Conservation (phyloP, 2,888 invertebrate species). For the Stegophylla sp. region DNA sequence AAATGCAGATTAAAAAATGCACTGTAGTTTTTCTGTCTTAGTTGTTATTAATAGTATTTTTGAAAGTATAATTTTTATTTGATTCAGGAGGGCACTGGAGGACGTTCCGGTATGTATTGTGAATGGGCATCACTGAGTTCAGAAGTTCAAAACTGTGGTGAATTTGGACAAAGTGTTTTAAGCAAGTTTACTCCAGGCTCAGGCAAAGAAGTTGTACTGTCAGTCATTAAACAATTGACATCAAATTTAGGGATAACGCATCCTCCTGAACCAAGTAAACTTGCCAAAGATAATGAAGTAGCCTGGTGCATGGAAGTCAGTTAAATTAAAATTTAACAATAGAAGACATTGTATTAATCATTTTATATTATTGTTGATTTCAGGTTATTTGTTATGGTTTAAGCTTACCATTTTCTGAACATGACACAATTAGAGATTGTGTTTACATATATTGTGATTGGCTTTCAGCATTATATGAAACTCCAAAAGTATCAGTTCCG, state of each 20-base stretch:
- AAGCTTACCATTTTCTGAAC: conserved; percentile 86
- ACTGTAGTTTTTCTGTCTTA: background rate
- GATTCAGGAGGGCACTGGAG: conserved; percentile 35
- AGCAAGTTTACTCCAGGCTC: conserved; percentile 77
- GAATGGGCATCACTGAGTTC: conserved; percentile 81
- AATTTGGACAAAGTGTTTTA: conserved; percentile 76
- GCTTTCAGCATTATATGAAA: conserved; percentile 85
- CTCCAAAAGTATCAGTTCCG: conserved; percentile 86
- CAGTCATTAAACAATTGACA: conserved; percentile 80
- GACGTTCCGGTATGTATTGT: conserved; percentile 72
- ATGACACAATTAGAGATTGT: conserved; percentile 93
- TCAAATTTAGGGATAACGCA: conserved; percentile 76
- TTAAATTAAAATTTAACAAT: conserved; percentile 33
- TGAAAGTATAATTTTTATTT: conserved; percentile 19
- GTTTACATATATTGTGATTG: conserved; percentile 97
- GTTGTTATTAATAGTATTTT: conserved; percentile 17
- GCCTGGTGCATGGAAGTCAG: conserved; percentile 76
- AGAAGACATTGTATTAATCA: background rate
- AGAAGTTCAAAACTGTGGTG: conserved; percentile 72
- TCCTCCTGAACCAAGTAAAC: conserved; percentile 81
- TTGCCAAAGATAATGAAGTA: conserved; percentile 79
- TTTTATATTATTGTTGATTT: conserved; percentile 60
- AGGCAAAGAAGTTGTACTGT: conserved; percentile 81
- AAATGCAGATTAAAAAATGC: conserved; percentile 6
- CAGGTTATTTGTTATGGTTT: conserved; percentile 92